Base-by-base conservation (phyloP, 2,888 invertebrate species). In the Eupithecia tripunctaria region DNA sequence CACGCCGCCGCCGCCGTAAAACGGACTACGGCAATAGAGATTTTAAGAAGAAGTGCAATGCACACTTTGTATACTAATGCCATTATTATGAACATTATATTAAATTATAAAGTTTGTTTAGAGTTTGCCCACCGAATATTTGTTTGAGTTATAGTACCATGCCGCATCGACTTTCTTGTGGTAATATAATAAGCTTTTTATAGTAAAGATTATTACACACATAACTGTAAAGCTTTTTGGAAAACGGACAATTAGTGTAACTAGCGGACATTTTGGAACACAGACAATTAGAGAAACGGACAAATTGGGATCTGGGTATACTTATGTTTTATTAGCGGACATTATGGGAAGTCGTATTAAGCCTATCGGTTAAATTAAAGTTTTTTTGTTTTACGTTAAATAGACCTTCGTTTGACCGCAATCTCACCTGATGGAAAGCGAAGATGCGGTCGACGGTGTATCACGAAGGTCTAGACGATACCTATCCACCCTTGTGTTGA, bases 1-100 rank as follows among this genome's bases (percentile, higher is more conserved):
- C 70, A 76, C 77, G 76, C 70, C 59, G 62, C 62, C 32, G 29
- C 73, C 71, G 63, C 76, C 76, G 75, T 76, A 78, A 77, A 75
- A 72, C 21, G 70, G 71, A 68, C 72, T 41, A 7, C 12, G 38
- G 10, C 15, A 41, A 14, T 21, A 32, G 6, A 32, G 18, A 1
- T 56, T 25, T 56, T 21, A 56, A 25, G 56, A 56, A 56, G 56
- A 25, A 8, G 56, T 56, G 25, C 25, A 56, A 56, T 56, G 21
- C 56, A 51, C 14, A 51, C n/a, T n/a, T n/a, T n/a, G n/a, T n/a
- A n/a, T n/a, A n/a, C 1, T 51, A 32, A 32, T 32, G 32, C 6
- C 32, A 32, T 32, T 32, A 21, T 5, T 21, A 51, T n/a, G n/a
- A n/a, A 47, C 43, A 15, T 41, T 41, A 15, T n/a, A n/a, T n/a